phyloP scores from a whole-genome alignment of 2,888 invertebrate species.

The Drosophila crucigera region DNA sequence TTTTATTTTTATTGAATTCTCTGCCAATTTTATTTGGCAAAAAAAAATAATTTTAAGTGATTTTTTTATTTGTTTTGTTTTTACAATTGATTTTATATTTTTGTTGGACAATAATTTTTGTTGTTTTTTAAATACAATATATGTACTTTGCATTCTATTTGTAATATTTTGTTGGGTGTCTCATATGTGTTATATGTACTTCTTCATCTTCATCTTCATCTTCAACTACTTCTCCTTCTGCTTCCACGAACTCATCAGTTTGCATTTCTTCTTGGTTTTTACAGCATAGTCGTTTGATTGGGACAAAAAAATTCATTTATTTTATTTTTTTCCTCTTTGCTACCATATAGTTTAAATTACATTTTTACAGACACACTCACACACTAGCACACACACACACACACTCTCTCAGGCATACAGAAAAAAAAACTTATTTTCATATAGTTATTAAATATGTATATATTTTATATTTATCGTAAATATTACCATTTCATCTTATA shows the following conservation, averaged over 20 bases:
- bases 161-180: constrained; percentile 43
- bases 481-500: constrained; percentile 54
- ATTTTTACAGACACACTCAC: constrained; percentile 63
- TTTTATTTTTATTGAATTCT: constrained; percentile 53
- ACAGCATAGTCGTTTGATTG: constrained; percentile 25
- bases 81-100: constrained; percentile 63
- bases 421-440: constrained; percentile 57
- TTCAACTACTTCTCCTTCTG: background rate
- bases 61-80: constrained; percentile 27
- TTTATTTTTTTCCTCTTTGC: constrained; percentile 43
- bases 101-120: constrained; percentile 72
- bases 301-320: constrained; percentile 65
- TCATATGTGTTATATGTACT: constrained; percentile 42
- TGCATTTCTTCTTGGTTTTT: constrained; percentile 30
- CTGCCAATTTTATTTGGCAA: constrained; percentile 36
- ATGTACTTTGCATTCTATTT: constrained; percentile 63
- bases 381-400: constrained; percentile 24
- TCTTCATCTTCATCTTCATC: background rate
- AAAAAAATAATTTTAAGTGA: constrained; percentile 32
- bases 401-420: constrained; percentile 22
- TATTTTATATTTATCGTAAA: constrained; percentile 57
- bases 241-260: background rate
- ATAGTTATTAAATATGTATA: constrained; percentile 45
- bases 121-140: constrained; percentile 62
- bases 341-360: constrained; percentile 75